Evolutionary conservation across 2,888 invertebrate species (phyloP).

Genomic region (Arctia plantaginis): DNA sequence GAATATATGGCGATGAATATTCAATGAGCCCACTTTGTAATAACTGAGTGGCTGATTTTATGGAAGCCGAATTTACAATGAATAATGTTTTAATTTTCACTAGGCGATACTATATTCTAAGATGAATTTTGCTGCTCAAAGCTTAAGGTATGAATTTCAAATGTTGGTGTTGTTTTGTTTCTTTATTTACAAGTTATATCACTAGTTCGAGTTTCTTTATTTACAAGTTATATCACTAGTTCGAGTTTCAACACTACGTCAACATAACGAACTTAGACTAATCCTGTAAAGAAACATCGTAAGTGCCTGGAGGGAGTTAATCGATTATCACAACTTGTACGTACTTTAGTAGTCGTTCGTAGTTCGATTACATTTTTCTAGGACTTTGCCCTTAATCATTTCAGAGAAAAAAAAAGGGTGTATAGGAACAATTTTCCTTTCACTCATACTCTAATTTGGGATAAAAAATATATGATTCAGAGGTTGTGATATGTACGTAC

Average conservation of each 20-base stretch:
- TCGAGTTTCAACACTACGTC: background rate
- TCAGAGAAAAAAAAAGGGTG: background rate
- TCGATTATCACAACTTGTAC: background rate
- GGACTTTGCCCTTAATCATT: no score
- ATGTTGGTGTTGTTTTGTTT: background rate
- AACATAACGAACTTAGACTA: no score
- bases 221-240: background rate
- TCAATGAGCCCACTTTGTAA: constrained; percentile 5
- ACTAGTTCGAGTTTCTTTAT: background rate
- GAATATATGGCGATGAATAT: constrained; percentile 8
- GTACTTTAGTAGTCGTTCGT: no score
- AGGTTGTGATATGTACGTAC: background rate
- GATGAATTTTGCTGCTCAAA: background rate
- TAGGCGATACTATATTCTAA: background rate
- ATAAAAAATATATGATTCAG: background rate
- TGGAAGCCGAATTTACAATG: background rate
- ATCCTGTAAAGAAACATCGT: background rate
- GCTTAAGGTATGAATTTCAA: background rate
- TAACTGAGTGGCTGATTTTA: constrained; percentile 2
- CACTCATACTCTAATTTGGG: background rate
- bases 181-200: background rate
- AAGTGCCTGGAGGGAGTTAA: background rate
- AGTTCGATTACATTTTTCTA: no score
- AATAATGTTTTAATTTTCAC: background rate
- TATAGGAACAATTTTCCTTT: background rate